Conservation (phyloP, 2,113 vertebrate species). For the Otocyon megalotis region DNA sequence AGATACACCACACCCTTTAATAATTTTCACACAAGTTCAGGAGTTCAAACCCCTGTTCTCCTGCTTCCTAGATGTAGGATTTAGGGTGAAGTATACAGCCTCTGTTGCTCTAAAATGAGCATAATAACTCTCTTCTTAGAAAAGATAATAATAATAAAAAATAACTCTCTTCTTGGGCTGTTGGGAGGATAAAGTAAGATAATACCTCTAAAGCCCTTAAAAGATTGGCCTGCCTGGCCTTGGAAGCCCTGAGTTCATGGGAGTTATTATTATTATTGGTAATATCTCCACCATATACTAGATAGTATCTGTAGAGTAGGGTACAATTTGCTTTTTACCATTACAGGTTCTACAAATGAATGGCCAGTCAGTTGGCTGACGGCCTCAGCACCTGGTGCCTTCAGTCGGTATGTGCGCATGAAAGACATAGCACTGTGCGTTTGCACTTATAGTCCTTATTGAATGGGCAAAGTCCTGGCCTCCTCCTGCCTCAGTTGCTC, state of each 20-base stretch:
- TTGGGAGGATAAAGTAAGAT: background rate
- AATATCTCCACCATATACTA: background rate
- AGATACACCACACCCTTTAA: background rate
- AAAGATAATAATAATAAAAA: too few relatives aligned
- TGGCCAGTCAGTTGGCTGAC: background rate
- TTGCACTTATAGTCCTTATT: background rate
- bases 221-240: background rate
- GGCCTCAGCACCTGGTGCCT: background rate
- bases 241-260: background rate
- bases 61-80: background rate
- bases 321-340: background rate
- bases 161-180: background rate
- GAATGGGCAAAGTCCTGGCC: background rate
- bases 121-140: background rate
- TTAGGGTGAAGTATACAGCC: background rate
- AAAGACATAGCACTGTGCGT: background rate
- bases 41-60: constrained; percentile 23
- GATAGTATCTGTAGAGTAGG: background rate
- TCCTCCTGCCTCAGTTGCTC: background rate
- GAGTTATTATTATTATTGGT: background rate
- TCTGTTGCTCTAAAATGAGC: background rate
- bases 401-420: background rate
- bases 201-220: background rate
- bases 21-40: background rate
- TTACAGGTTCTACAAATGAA: background rate